A percentile compares a stretch with the other conserved stretches of the same genome.
Conservation (phyloP, 2,113 vertebrate genomes). For the Crotalus horridus region DNA sequence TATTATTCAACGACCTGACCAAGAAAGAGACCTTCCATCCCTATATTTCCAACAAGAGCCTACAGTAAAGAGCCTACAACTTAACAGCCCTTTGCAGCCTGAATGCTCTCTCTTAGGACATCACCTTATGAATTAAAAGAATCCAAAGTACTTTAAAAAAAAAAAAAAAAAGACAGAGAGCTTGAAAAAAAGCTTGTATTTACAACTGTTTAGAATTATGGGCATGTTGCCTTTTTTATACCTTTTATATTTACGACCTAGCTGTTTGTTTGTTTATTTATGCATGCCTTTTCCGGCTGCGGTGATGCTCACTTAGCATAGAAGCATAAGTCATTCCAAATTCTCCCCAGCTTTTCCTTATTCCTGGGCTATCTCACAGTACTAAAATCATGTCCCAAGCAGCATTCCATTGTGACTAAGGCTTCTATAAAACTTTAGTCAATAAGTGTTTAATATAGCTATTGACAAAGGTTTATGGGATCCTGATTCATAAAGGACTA, state of each 20-base stretch:
- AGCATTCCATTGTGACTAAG: slow-evolving; percentile 55
- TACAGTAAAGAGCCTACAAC: neutral
- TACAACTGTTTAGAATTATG: slow-evolving; percentile 11
- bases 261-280: neutral
- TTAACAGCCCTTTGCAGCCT: neutral
- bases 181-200: neutral
- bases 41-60: neutral
- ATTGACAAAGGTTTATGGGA: slow-evolving; percentile 53
- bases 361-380: neutral
- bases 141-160: neutral
- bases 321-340: slow-evolving; percentile 22
- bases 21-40: neutral
- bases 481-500: slow-evolving; percentile 40
- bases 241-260: slow-evolving; percentile 7
- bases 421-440: slow-evolving; percentile 54
- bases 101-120: neutral
- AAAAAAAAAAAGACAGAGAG: neutral
- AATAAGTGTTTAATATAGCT: slow-evolving; percentile 61
- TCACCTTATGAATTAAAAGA: neutral
- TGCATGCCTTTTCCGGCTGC: neutral
- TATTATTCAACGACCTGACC: neutral
- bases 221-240: neutral
- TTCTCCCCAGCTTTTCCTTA: neutral
- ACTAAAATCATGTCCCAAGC: slow-evolving; percentile 12
- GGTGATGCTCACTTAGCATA: neutral